phyloP scores from a whole-genome alignment of 2,797 vertebrate species.

The Parotocinclus haroldoi region DNA sequence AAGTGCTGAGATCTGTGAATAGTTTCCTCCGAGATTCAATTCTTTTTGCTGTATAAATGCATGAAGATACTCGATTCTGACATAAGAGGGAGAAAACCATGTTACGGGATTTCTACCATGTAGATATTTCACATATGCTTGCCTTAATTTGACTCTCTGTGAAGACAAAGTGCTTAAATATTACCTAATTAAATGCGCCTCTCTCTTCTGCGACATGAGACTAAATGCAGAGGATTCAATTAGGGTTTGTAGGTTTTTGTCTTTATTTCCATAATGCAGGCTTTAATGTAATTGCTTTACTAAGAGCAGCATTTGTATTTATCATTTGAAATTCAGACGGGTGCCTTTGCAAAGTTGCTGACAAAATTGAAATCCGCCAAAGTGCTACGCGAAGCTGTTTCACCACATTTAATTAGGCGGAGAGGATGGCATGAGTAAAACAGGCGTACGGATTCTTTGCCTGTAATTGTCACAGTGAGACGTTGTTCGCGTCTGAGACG shows the following conservation, averaged over 20 bases:
- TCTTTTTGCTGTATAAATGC: conserved; percentile 39
- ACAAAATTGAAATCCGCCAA: conserved; percentile 77
- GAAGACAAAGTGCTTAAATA: conserved; percentile 73
- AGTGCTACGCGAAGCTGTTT: conserved; percentile 67
- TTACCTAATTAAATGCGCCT: conserved; percentile 71
- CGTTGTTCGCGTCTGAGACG: conserved; percentile 42
- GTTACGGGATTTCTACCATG: conserved; percentile 53
- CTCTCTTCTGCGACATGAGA: conserved; percentile 62
- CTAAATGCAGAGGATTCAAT: conserved; percentile 71
- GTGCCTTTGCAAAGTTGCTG: conserved; percentile 83
- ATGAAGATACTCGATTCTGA: conserved; percentile 60
- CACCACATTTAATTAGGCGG: conserved; percentile 71
- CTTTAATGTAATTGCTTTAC: conserved; percentile 82
- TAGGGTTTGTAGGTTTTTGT: conserved; percentile 75
- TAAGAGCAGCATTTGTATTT: conserved; percentile 75
- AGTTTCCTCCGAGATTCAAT: not conserved
- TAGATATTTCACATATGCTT: conserved; percentile 69
- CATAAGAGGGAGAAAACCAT: conserved; percentile 52
- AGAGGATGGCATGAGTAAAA: conserved; percentile 49
- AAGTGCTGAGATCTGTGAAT: not conserved
- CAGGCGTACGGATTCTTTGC: conserved; percentile 33
- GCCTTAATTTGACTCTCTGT: conserved; percentile 68
- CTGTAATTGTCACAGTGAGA: conserved; percentile 55
- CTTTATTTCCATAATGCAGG: conserved; percentile 79
- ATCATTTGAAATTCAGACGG: conserved; percentile 91